These are phyloP conservation scores for Valencia hispanica DNA, from an alignment of 2,797 vertebrate species.

Conservation along the genomic window DNA sequence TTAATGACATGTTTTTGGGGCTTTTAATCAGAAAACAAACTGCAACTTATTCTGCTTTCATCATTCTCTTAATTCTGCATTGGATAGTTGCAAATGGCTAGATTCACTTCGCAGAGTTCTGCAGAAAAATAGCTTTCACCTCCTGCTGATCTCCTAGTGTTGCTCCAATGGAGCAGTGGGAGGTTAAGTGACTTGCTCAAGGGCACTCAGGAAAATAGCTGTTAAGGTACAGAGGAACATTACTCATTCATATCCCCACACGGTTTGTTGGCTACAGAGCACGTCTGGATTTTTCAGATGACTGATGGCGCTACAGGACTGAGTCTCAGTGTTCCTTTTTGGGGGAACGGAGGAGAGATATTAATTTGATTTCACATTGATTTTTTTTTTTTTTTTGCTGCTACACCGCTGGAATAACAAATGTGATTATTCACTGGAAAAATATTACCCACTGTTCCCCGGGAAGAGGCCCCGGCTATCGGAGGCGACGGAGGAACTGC, in stretches of 20 bases:
- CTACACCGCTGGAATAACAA: conserved; percentile 56
- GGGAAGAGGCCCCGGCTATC: conserved; percentile 34
- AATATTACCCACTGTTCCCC: conserved; percentile 36
- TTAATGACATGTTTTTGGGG: neutral
- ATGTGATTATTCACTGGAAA: conserved; percentile 57
- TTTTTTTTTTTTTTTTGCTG: conserved; percentile 25
- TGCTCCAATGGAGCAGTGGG: conserved; percentile 61
- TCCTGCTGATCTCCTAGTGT: conserved; percentile 33
- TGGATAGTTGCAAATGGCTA: conserved; percentile 1
- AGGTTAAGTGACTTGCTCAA: conserved; percentile 76
- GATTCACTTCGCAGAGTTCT: conserved; percentile 9
- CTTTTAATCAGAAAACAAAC: neutral
- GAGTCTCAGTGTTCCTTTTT: conserved; percentile 29
- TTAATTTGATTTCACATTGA: conserved; percentile 71
- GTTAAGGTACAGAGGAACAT: conserved; percentile 44
- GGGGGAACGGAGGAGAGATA: conserved; percentile 39
- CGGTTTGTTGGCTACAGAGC: conserved; percentile 52
- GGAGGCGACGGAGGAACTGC: conserved; percentile 42
- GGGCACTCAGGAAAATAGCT: conserved; percentile 63
- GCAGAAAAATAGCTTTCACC: conserved; percentile 15
- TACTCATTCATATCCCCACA: conserved; percentile 66
- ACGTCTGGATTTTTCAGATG: conserved; percentile 60
- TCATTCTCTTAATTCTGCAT: neutral
- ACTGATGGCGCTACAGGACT: conserved; percentile 55
- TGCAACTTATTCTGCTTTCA: too few species aligned